Conservation (phyloP, 2,888 invertebrate genomes). For the Marronus borbonicus region DNA sequence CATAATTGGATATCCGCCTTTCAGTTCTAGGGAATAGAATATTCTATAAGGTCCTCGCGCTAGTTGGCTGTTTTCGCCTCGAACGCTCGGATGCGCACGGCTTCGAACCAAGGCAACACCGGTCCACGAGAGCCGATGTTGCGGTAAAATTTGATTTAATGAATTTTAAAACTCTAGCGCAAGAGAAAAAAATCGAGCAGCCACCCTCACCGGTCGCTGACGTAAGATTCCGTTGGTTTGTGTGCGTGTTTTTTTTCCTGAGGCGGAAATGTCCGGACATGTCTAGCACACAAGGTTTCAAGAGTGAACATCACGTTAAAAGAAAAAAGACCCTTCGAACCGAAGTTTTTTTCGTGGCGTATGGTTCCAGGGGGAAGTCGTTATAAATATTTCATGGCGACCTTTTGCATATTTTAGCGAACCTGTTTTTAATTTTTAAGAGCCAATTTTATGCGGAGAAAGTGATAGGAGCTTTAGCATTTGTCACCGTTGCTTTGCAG, state of each 20-base stretch:
- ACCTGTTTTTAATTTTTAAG: constrained; percentile 42
- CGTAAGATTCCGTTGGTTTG: neutral
- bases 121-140: constrained; percentile 8
- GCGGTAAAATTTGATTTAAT: constrained; percentile 47
- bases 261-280: neutral
- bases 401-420: constrained; percentile 39
- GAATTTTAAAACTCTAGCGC: constrained; percentile 39
- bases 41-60: constrained; percentile 31
- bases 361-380: neutral
- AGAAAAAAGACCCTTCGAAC: neutral
- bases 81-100: neutral
- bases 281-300: neutral
- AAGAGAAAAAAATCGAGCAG: neutral
- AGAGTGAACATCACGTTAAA: neutral
- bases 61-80: neutral
- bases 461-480: constrained; percentile 12
- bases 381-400: constrained; percentile 42
- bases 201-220: neutral
- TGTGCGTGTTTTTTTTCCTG: neutral
- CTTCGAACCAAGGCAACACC: neutral
- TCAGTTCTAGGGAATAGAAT: constrained; percentile 31
- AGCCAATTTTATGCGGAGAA: constrained; percentile 35
- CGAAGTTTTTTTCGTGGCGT: constrained; percentile 4
- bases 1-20: constrained; percentile 20
- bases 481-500: constrained; percentile 2